Evolutionary conservation across 2,113 vertebrate genomes (phyloP).

Genomic region (Cariama cristata): DNA sequence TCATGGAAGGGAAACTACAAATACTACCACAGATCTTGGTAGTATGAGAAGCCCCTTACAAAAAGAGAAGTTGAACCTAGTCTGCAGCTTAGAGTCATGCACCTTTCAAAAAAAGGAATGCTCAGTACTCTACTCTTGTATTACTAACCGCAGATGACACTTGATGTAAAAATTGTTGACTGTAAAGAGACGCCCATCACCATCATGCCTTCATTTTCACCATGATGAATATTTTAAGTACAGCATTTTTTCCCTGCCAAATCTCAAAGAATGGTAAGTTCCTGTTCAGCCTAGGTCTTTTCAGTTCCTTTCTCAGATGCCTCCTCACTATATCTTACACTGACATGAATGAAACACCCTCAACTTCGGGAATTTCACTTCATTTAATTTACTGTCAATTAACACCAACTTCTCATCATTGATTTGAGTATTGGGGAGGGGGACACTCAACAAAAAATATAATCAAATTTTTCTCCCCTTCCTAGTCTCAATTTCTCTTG

Average conservation of each 20-base stretch:
- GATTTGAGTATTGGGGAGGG: background rate
- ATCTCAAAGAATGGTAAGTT: background rate
- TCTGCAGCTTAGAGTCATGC: background rate
- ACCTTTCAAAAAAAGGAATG: background rate
- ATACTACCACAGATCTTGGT: background rate
- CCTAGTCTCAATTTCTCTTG: background rate
- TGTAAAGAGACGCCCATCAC: background rate
- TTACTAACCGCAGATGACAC: background rate
- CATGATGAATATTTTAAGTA: rapidly evolving
- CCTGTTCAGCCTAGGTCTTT: background rate
- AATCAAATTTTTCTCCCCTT: background rate
- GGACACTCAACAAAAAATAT: background rate
- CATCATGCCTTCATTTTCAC: background rate
- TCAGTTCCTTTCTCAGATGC: background rate
- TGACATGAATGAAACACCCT: background rate
- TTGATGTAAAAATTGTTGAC: background rate
- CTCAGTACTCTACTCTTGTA: background rate
- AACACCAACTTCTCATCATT: background rate
- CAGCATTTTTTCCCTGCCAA: background rate
- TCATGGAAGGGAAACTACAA: background rate
- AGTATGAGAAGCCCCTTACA: background rate
- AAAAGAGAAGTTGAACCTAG: background rate
- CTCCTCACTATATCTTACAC: background rate
- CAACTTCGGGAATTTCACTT: background rate
- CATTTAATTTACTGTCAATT: background rate